Evolutionary conservation across 2,888 invertebrate species (phyloP).

Genomic region (Chymomyza amoena): DNA sequence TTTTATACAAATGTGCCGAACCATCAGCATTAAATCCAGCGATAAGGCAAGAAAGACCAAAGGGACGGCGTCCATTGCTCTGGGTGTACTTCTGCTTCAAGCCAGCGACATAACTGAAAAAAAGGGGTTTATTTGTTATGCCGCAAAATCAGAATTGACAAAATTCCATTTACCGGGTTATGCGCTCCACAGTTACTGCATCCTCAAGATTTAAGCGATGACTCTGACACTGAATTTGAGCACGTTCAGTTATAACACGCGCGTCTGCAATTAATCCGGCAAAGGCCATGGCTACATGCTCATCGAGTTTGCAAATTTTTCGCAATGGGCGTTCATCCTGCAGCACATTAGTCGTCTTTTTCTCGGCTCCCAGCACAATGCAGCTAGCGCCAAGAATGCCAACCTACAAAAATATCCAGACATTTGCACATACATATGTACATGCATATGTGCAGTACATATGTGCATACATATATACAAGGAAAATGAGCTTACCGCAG

Average conservation of each 20-base stretch:
- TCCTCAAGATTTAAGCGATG: slow-evolving; percentile 98
- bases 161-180: slow-evolving; percentile 82
- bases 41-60: slow-evolving; percentile 97
- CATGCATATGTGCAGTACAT: neutral
- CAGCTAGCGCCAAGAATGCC: slow-evolving; percentile 95
- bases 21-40: slow-evolving; percentile 99
- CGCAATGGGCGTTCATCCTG: slow-evolving; percentile 98
- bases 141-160: neutral
- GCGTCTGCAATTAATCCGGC: slow-evolving; percentile 99
- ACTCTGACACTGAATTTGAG: slow-evolving; percentile 98
- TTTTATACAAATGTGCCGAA: slow-evolving; percentile 96
- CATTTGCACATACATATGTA: neutral
- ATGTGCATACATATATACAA: no score
- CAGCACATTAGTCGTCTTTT: slow-evolving; percentile 97
- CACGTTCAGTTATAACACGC: slow-evolving; percentile 96
- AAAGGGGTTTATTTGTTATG: neutral
- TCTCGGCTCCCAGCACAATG: slow-evolving; percentile 98
- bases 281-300: slow-evolving; percentile 99
- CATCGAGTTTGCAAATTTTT: slow-evolving; percentile 97
- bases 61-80: slow-evolving; percentile 98
- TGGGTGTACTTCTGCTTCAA: slow-evolving; percentile 98
- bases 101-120: slow-evolving; percentile 79
- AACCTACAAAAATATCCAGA: slow-evolving; percentile 83
- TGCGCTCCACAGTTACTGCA: slow-evolving; percentile 97
- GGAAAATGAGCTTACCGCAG: slow-evolving; percentile 87